These are phyloP conservation scores for Podilymbus podiceps DNA, from an alignment of 2,113 vertebrate species.

Conservation along the genomic window DNA sequence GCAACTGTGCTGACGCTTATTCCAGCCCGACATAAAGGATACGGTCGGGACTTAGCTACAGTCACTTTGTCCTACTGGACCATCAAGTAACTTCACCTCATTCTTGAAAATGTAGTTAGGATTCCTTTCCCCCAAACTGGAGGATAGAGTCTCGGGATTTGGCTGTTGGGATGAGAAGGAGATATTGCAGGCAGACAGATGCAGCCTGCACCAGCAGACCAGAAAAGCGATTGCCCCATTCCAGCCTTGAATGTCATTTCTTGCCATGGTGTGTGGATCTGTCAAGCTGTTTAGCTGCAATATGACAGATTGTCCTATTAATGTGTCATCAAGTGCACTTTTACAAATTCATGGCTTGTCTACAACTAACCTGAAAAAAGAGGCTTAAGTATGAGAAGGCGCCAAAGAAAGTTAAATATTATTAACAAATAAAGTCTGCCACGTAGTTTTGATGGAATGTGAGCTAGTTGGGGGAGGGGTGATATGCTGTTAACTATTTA, in stretches of 20 bases:
- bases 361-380: constrained; percentile 60
- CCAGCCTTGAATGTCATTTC: not conserved
- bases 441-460: constrained; percentile 70
- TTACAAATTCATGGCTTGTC: constrained; percentile 65
- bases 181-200: not conserved
- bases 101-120: not conserved
- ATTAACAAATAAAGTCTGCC: constrained; percentile 72
- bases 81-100: not conserved
- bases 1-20: not conserved
- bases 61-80: not conserved
- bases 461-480: constrained; percentile 40
- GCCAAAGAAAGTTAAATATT: constrained; percentile 76
- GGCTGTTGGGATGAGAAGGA: not conserved
- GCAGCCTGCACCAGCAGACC: not conserved
- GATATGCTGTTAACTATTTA: constrained; percentile 38
- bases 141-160: not conserved
- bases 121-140: not conserved
- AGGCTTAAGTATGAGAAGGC: constrained; percentile 62
- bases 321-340: constrained; percentile 69
- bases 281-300: constrained; percentile 61
- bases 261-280: constrained; percentile 32
- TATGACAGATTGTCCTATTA: constrained; percentile 72
- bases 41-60: too few relatives aligned
- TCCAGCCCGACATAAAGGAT: not conserved
- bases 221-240: not conserved